Evolutionary conservation across 1,140 invertebrate genomes (phyloP), one percentile per base, ranked within the genome.

Genomic region (Caligus rogercresseyi): DNA sequence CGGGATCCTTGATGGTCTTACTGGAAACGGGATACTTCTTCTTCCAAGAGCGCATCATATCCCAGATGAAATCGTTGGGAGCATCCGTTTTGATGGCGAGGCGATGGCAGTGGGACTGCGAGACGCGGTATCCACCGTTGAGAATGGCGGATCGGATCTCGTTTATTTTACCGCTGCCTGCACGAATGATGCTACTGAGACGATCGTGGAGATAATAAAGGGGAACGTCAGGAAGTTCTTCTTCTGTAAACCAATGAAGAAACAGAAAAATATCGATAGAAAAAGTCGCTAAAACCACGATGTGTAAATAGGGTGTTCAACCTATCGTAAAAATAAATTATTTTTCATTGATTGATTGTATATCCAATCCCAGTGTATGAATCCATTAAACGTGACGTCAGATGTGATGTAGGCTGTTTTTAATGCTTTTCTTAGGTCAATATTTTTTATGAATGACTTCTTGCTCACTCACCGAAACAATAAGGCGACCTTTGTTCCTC

Each of bases 81-180:
- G 95, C 94, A 74, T 92, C 77, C 0, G 95, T 98, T 76, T 99
- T 99, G 1, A 98, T 76, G 0, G 90, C 92, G 65, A 83, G 81
- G 69, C 83, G 86, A 56, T 79, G 79, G 57, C 87, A 84, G 75
- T 99, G 96, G 0, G 93, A 94, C 65, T 83, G 81, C 0, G 93
- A 97, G 2, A 97, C 91, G 67, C 79, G 75, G 74, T 89, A 96
- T 0, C 93, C 93, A 13, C 86, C 87, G 77, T 97, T 89, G 19
- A 98, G 70, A 54, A 99, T 72, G 0, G 93, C 94, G 1, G 95
- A 98, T 67, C 92, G 79, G 68, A 85, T 74, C 65, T 77, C 70
- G 26, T 81, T 68, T 74, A 85, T 68, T 77, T 70, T 71, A 21
- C 72, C 71, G 3, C 69, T 64, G n/a, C 65, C 66, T 63, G 71